These are phyloP conservation scores for Platyscapa corneri DNA, from an alignment of 1,140 invertebrate species.

Conservation along the genomic window DNA sequence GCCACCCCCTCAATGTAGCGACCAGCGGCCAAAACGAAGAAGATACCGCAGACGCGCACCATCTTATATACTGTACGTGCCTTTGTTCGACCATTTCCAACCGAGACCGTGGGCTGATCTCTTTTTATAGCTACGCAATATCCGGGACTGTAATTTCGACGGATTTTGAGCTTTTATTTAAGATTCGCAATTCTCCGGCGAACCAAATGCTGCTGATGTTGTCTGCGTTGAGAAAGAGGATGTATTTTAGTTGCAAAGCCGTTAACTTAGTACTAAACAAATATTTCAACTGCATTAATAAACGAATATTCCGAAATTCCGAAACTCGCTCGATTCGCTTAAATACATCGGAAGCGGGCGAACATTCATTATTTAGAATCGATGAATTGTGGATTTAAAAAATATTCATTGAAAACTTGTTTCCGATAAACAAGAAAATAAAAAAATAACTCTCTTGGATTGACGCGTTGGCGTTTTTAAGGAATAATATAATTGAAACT, in stretches of 20 bases:
- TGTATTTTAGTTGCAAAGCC: neutral
- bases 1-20: neutral
- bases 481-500: no score
- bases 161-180: neutral
- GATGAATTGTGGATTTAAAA: no score
- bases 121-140: neutral
- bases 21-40: neutral
- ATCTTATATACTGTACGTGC: constrained; percentile 14
- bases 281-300: neutral
- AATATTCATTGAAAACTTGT: no score
- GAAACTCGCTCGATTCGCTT: neutral
- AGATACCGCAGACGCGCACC: constrained; percentile 18
- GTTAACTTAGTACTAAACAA: neutral
- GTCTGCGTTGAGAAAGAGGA: neutral
- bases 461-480: no score
- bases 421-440: no score
- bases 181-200: neutral
- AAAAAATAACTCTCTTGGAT: no score
- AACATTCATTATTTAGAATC: no score
- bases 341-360: no score
- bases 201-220: neutral
- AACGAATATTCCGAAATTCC: neutral
- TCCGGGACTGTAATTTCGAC: neutral
- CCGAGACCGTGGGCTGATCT: neutral
- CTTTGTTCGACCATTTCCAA: constrained; percentile 21